phyloP scores from a whole-genome alignment of 2,113 vertebrate genomes.

The Elephas maximus region DNA sequence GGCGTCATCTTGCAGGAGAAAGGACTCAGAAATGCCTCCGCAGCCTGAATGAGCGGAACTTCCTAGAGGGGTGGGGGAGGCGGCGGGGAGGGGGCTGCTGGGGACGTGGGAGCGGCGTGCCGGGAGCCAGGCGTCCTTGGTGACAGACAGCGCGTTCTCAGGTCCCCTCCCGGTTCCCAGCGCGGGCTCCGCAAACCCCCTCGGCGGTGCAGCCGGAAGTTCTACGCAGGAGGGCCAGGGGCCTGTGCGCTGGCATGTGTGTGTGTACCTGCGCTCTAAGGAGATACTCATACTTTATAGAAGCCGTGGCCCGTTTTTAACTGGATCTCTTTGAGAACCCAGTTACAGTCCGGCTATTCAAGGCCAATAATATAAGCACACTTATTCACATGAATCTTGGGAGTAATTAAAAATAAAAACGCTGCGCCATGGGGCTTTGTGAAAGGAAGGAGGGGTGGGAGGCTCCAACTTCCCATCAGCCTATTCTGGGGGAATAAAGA shows the following conservation, averaged over 20 bases:
- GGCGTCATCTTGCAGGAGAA: slow-evolving; percentile 86
- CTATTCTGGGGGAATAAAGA: slow-evolving; percentile 68
- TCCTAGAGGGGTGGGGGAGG: slow-evolving; percentile 84
- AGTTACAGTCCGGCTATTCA: too few relatives aligned
- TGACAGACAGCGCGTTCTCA: slow-evolving; percentile 77
- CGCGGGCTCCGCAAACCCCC: fast-evolving
- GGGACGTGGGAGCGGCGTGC: slow-evolving; percentile 79
- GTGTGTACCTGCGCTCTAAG: background rate
- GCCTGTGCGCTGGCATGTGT: background rate
- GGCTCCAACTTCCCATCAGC: background rate
- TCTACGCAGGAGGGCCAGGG: background rate
- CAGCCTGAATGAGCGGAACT: slow-evolving; percentile 85
- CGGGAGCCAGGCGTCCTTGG: slow-evolving; percentile 54
- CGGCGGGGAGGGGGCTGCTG: slow-evolving; percentile 69
- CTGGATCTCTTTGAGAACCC: background rate
- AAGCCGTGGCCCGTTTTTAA: background rate
- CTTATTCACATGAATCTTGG: background rate
- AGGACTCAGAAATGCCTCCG: slow-evolving; percentile 88
- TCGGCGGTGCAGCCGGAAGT: background rate
- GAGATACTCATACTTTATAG: background rate
- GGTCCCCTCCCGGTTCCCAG: slow-evolving; percentile 68
- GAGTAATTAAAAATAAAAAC: slow-evolving; percentile 64
- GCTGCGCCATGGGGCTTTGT: background rate
- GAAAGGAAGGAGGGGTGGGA: background rate
- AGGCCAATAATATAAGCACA: background rate